Evolutionary conservation across 2,113 vertebrate genomes (phyloP).

Genomic region (Halcyon senegalensis): DNA sequence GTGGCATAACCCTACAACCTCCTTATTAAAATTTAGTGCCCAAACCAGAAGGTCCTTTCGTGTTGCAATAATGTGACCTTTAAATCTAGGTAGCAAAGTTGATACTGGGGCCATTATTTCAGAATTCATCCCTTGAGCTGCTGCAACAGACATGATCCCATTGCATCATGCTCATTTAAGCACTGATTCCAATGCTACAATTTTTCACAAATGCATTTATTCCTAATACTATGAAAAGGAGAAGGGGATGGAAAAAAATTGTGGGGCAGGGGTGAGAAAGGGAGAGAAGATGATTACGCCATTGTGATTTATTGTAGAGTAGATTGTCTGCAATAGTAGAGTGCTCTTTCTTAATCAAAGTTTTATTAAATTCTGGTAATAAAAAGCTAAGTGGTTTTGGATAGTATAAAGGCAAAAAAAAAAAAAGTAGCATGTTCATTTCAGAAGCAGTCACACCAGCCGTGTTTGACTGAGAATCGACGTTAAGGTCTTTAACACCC

Average conservation of each 20-base stretch:
- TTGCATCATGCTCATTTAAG: not conserved
- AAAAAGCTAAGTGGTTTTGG: conserved; percentile 53
- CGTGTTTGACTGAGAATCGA: not conserved
- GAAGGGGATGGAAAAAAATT: not conserved
- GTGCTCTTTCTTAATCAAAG: conserved; percentile 56
- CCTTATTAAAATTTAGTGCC: conserved; percentile 6
- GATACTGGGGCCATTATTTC: not conserved
- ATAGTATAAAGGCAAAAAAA: not conserved
- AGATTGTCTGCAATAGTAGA: conserved; percentile 16
- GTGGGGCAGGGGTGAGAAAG: no score
- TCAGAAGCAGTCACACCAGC: not conserved
- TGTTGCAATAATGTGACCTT: conserved; percentile 37
- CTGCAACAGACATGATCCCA: not conserved
- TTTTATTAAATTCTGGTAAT: conserved; percentile 59
- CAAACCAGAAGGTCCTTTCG: not conserved
- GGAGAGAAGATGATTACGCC: not conserved
- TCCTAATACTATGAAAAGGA: not conserved
- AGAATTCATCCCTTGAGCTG: not conserved
- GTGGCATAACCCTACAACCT: not conserved
- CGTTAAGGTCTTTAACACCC: not conserved
- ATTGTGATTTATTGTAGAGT: conserved; percentile 24
- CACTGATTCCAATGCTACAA: not conserved
- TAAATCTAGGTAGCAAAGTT: conserved; percentile 34
- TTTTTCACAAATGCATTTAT: conserved; percentile 26
- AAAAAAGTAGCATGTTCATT: not conserved